Evolutionary conservation across 2,888 invertebrate genomes (phyloP).

Genomic region (Drosophila limbata): DNA sequence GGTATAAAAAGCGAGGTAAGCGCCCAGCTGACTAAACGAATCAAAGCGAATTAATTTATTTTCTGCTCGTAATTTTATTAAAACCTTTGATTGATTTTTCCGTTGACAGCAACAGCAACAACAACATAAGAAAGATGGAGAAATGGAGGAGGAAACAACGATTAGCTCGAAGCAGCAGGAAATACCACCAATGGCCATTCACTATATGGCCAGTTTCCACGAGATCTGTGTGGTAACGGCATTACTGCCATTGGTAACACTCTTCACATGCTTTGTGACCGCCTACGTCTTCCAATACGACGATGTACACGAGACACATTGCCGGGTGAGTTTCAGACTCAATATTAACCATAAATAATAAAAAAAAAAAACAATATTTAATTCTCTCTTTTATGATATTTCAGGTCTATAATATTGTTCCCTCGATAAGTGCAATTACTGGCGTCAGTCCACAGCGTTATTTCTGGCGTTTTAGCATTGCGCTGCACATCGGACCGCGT

Average conservation of each 20-base stretch:
- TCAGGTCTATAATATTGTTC: constrained; percentile 97
- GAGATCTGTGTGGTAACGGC: constrained; percentile 93
- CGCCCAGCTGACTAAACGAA: constrained; percentile 26
- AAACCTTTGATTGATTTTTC: neutral
- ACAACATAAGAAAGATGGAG: constrained; percentile 7
- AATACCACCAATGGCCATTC: constrained; percentile 87
- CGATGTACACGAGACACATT: constrained; percentile 97
- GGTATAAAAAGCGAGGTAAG: constrained; percentile 56
- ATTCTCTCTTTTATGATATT: neutral
- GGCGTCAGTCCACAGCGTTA: constrained; percentile 97
- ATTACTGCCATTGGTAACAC: constrained; percentile 93
- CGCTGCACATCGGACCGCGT: constrained; percentile 95
- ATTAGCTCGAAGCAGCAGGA: constrained; percentile 32
- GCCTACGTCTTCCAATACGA: constrained; percentile 96
- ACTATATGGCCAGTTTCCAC: constrained; percentile 91
- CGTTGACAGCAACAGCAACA: constrained; percentile 41
- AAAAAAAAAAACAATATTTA: too few species aligned
- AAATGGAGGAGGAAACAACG: constrained; percentile 25
- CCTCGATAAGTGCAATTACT: constrained; percentile 97
- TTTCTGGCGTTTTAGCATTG: constrained; percentile 96
- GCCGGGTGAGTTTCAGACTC: constrained; percentile 89
- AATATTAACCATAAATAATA: too few species aligned
- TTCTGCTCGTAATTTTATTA: neutral
- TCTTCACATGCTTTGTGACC: constrained; percentile 94
- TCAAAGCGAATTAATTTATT: neutral